Conservation (phyloP, 2,797 vertebrate genomes). For the Coilia nasus region DNA sequence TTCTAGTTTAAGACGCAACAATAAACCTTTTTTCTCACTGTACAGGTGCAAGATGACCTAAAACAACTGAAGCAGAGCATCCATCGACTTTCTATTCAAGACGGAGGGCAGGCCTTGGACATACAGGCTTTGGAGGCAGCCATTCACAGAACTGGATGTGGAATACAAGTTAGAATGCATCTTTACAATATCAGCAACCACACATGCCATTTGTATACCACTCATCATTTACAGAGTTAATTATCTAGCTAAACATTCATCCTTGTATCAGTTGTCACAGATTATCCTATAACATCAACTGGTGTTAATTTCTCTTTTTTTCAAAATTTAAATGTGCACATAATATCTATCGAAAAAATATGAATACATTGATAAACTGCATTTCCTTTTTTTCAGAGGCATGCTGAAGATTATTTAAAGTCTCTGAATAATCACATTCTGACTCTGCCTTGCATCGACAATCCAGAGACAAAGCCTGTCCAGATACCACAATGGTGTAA, state of each 20-base stretch:
- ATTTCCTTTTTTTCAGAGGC: slow-evolving; percentile 57
- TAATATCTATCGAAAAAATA: neutral
- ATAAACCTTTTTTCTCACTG: neutral
- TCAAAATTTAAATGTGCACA: neutral
- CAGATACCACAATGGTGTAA: slow-evolving; percentile 67
- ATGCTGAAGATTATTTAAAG: slow-evolving; percentile 74
- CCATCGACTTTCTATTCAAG: slow-evolving; percentile 46
- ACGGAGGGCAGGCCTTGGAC: slow-evolving; percentile 57
- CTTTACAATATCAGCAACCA: neutral
- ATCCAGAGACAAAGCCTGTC: slow-evolving; percentile 53
- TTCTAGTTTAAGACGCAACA: too few relatives aligned
- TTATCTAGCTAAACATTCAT: neutral
- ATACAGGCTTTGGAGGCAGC: slow-evolving; percentile 71
- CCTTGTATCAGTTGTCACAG: too few relatives aligned
- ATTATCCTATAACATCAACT: too few relatives aligned
- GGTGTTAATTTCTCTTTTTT: too few relatives aligned
- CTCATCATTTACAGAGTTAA: neutral
- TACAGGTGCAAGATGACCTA: slow-evolving; percentile 81
- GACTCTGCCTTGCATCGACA: slow-evolving; percentile 69
- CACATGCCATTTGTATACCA: neutral
- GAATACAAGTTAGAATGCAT: slow-evolving; percentile 62
- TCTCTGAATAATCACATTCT: slow-evolving; percentile 68
- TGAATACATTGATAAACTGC: neutral
- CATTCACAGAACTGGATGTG: slow-evolving; percentile 70
- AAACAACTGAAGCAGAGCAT: slow-evolving; percentile 71